phyloP scores from a whole-genome alignment of 2,888 invertebrate genomes.

The Himalopsyche kuldschensis region DNA sequence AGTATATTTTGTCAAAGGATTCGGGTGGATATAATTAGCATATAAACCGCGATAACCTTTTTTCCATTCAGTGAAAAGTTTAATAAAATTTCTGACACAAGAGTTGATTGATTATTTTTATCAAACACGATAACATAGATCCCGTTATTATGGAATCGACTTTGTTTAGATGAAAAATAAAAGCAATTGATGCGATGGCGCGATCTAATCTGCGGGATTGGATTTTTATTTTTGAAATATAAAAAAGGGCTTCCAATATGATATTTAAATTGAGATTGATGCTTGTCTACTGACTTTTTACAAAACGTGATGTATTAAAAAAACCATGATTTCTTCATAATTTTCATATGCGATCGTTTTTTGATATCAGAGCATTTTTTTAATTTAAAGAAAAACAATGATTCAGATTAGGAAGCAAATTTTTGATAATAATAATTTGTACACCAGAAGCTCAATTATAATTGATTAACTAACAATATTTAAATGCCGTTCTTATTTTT shows the following conservation, averaged over 20 bases:
- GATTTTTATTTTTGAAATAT: not conserved
- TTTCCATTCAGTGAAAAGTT: not conserved
- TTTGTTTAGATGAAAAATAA: not conserved
- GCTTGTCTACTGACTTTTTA: not conserved
- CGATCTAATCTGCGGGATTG: not conserved
- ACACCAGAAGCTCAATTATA: no score
- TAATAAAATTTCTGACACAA: not conserved
- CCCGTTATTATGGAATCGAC: not conserved
- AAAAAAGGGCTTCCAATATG: not conserved
- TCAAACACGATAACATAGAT: not conserved
- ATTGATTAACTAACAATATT: no score
- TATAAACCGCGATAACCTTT: not conserved
- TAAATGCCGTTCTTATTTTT: no score
- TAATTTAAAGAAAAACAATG: not conserved
- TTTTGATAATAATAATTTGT: no score
- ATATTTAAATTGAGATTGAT: slow-evolving; percentile 1
- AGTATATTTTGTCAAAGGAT: not conserved
- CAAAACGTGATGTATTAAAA: not conserved
- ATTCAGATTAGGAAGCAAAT: no score
- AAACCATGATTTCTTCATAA: not conserved
- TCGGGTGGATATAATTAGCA: not conserved
- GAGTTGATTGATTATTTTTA: not conserved
- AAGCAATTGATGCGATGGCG: not conserved
- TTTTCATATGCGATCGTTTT: not conserved
- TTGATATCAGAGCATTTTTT: not conserved